Evolutionary conservation across 2,113 vertebrate species (phyloP).

Genomic region (Seriola rivoliana): DNA sequence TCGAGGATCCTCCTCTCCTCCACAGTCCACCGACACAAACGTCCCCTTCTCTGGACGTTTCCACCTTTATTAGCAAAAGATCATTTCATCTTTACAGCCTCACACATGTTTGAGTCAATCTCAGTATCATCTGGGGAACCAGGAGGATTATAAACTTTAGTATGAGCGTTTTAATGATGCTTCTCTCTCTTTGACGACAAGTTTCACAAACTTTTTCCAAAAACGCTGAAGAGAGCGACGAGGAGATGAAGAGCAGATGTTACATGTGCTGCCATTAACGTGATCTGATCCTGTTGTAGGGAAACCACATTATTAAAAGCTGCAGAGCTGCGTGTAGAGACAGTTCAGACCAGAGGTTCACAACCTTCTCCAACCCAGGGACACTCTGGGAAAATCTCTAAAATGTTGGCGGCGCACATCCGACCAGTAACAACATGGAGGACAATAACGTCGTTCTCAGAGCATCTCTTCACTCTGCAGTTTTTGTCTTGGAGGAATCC

Average conservation of each 20-base stretch:
- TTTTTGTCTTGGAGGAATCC: too few relatives aligned
- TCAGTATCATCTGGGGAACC: background rate
- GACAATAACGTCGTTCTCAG: too few relatives aligned
- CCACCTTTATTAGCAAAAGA: conserved; percentile 20
- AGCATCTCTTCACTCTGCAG: too few relatives aligned
- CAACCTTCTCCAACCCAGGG: too few relatives aligned
- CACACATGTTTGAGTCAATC: background rate
- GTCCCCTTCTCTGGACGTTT: conserved; percentile 5
- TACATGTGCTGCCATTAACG: conserved; percentile 5
- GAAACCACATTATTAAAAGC: conserved; percentile 8
- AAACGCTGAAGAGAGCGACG: background rate
- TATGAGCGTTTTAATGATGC: background rate
- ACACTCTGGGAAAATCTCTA: too few relatives aligned
- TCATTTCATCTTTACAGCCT: conserved; percentile 26
- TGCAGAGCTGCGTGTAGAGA: background rate
- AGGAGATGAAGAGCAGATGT: conserved; percentile 18
- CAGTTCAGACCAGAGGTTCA: background rate
- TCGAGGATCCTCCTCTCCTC: conserved; percentile 1
- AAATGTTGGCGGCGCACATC: too few relatives aligned
- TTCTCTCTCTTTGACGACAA: background rate
- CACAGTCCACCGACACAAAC: background rate
- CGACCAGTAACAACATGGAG: too few relatives aligned
- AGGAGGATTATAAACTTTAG: background rate
- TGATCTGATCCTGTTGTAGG: background rate
- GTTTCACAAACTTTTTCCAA: background rate